Evolutionary conservation across 2,113 vertebrate genomes (phyloP), one percentile per base, ranked within the genome.

Genomic region (Gobiocypris rarus): DNA sequence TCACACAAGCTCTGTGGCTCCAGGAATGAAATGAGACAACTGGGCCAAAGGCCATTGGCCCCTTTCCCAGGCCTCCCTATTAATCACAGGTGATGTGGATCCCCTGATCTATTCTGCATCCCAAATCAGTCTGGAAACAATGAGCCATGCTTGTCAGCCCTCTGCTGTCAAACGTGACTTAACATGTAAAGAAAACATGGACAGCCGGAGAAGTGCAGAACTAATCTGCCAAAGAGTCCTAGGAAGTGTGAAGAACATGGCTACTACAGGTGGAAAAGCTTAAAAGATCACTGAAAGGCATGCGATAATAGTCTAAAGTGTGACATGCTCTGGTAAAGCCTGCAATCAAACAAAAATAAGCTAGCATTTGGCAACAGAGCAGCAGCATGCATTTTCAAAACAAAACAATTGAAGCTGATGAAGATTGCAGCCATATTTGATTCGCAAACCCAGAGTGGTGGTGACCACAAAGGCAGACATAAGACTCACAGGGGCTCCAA

Each of bases 401-500:
- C 65, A 69, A 34, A 38, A 13, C 69, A 45, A 31, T 38, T 10
- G 0, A 69, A 4, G 31, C 65, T 31, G 22, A 5, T 67, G 31
- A 34, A 67, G 65, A 67, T 5, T 24, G 22, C 38, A 38, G 65
- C 31, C 65, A 65, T 31, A 28, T 65, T 65, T 28, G 61, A 65
- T 65, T 15, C 31, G 14, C 38, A 43, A 70, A 70, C 19, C 9
- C 4, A 11, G 38, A 38, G 38, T 61, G n/a, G 69, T n/a, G 14
- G 41, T 56, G 31, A 78, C 38, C 41, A 17, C 3, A 79, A 52
- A 79, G 10, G 73, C 19, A 1, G 38, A 61, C 1, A 45, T 6
- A 24, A 38, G 50, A 94, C 95, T 95, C 65, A 96, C 96, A 43
- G 92, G 91, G 6, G 95, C 88, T 28, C 95, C 94, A 73, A 96